phyloP scores from a whole-genome alignment of 2,888 invertebrate genomes.

The Steinernema hermaphroditum region DNA sequence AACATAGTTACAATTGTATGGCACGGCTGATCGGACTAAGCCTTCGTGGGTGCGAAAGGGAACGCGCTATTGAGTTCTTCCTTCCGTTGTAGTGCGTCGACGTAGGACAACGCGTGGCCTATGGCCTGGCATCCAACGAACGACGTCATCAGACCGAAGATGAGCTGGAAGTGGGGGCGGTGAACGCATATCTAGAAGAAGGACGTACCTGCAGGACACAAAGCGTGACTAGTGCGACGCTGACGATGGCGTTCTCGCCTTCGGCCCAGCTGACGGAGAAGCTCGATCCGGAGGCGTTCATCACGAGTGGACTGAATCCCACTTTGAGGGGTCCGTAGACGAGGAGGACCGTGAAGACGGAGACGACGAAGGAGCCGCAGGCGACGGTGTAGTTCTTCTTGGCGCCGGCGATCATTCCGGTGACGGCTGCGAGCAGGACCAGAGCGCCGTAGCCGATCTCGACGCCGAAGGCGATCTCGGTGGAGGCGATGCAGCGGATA shows the following conservation, averaged over 20 bases:
- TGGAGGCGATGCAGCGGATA: background rate
- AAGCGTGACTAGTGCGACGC: constrained; percentile 4
- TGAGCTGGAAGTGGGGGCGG: background rate
- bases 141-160: constrained; percentile 13
- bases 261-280: constrained; percentile 17
- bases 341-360: background rate
- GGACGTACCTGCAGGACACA: constrained; percentile 1
- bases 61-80: constrained; percentile 1
- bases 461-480: background rate
- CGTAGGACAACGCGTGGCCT: constrained; percentile 11
- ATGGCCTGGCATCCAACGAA: constrained; percentile 2
- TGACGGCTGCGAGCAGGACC: background rate
- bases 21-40: background rate
- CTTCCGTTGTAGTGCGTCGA: constrained; percentile 1
- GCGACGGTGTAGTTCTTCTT: constrained; percentile 18
- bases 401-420: background rate
- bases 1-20: constrained; percentile 11
- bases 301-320: background rate
- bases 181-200: background rate
- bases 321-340: constrained; percentile 16
- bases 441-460: constrained; percentile 3
- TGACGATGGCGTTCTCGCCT: background rate
- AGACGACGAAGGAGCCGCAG: background rate
- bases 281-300: background rate
- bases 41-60: constrained; percentile 11